These are phyloP conservation scores for Rhabditoides inermis DNA, from an alignment of 2,888 invertebrate genomes.

Conservation along the genomic window DNA sequence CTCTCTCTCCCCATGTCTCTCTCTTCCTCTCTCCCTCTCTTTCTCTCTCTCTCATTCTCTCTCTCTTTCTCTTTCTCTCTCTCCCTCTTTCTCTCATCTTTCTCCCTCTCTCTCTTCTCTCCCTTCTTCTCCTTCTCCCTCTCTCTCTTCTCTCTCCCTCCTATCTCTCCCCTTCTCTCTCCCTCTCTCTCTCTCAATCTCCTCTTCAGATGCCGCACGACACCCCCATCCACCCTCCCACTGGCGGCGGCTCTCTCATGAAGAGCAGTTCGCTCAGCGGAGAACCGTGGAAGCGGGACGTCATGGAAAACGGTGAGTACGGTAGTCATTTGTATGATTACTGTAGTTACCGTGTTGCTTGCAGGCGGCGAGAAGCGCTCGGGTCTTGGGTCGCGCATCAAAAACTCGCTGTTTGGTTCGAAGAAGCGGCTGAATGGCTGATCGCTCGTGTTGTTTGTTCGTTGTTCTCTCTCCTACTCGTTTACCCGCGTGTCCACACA, in stretches of 20 bases:
- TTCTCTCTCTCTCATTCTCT: too few species aligned
- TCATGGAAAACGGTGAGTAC: conserved; percentile 11
- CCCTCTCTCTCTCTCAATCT: neutral
- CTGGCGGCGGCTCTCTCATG: conserved; percentile 29
- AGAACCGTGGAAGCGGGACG: conserved; percentile 47
- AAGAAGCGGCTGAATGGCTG: conserved; percentile 36
- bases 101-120: too few species aligned
- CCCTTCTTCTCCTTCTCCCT: too few species aligned
- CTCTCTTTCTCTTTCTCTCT: too few species aligned
- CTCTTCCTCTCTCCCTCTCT: too few species aligned
- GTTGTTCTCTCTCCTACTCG: too few species aligned
- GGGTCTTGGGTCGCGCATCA: conserved; percentile 45
- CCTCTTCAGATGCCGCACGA: conserved; percentile 24
- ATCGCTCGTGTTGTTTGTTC: too few species aligned
- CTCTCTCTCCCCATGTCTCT: too few species aligned
- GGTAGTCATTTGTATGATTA: neutral
- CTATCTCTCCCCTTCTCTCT: too few species aligned
- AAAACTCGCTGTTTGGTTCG: conserved; percentile 49
- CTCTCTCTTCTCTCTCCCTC: too few species aligned
- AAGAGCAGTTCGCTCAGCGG: conserved; percentile 46
- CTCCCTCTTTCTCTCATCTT: too few species aligned
- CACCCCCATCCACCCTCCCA: conserved; percentile 14
- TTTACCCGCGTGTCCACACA: too few species aligned
- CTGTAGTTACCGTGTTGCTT: neutral
- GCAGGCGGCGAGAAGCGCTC: neutral